Evolutionary conservation across 2,888 invertebrate species (phyloP).

Genomic region (Phaonia tiefii): DNA sequence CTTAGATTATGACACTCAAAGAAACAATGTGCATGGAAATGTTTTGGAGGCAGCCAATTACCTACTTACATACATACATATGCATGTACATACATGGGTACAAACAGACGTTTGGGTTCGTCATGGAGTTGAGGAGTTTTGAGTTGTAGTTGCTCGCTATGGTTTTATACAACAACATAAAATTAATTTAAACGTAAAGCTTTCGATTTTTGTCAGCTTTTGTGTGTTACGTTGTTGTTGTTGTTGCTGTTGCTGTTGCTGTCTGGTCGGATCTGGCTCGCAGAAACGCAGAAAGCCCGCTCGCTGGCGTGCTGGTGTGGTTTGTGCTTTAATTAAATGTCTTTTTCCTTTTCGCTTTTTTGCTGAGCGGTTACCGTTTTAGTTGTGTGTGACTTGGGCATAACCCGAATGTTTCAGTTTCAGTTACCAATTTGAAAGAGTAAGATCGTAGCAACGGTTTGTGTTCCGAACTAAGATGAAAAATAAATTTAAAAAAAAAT

Average conservation of each 20-base stretch:
- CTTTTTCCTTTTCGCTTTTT: not conserved
- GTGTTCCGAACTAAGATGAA: slow-evolving; percentile 33
- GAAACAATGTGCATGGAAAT: not conserved
- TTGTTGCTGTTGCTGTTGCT: slow-evolving; percentile 36
- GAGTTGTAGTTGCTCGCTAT: too few relatives aligned
- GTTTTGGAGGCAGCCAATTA: not conserved
- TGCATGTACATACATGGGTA: too few relatives aligned
- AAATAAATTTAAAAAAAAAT: not conserved
- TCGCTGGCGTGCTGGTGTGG: not conserved
- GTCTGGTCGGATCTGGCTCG: slow-evolving; percentile 18
- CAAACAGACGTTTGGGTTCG: too few relatives aligned
- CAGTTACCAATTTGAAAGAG: slow-evolving; percentile 68
- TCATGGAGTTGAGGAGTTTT: too few relatives aligned
- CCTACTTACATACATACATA: too few relatives aligned
- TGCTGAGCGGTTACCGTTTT: slow-evolving; percentile 63
- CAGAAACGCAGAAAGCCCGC: slow-evolving; percentile 1
- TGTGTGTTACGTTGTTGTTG: not conserved
- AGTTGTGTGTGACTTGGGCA: slow-evolving; percentile 61
- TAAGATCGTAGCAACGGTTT: slow-evolving; percentile 65
- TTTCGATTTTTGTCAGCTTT: slow-evolving; percentile 46
- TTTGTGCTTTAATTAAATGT: not conserved
- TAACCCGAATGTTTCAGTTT: slow-evolving; percentile 63
- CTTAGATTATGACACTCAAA: slow-evolving; percentile 34
- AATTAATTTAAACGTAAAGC: slow-evolving; percentile 50
- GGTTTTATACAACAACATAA: not conserved